A percentile compares a stretch with the other conserved stretches of the same genome.
Evolutionary conservation across 1,140 invertebrate species (phyloP).

Genomic region (Drosophila truncata): DNA sequence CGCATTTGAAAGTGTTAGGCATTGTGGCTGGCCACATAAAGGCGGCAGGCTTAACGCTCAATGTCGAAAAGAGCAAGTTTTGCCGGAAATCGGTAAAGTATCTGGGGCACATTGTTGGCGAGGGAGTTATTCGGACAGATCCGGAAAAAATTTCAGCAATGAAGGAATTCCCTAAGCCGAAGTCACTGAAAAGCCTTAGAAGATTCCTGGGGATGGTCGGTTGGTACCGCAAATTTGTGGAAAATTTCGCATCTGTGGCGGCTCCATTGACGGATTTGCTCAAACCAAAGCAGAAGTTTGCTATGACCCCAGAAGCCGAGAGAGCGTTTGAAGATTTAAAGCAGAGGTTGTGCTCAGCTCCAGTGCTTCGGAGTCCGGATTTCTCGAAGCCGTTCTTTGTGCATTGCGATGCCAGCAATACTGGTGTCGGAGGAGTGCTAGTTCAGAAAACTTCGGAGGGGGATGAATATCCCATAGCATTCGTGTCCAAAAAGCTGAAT

Average conservation of each 20-base stretch:
- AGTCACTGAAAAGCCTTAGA: neutral
- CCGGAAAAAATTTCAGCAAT: neutral
- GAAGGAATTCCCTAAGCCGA: neutral
- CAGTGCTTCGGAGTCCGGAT: neutral
- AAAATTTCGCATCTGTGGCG: neutral
- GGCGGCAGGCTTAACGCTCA: neutral
- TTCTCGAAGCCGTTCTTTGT: neutral
- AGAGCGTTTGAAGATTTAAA: neutral
- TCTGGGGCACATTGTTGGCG: neutral
- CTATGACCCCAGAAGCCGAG: neutral
- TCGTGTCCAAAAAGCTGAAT: neutral
- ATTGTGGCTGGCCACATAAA: neutral
- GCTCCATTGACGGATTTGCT: neutral
- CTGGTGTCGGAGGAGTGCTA: neutral
- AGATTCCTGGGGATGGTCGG: neutral
- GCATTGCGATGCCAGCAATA: neutral
- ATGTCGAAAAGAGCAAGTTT: neutral
- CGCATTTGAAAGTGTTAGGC: neutral
- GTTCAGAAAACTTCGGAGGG: neutral
- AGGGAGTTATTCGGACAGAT: neutral
- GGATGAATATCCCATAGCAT: constrained; percentile 1
- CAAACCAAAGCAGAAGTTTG: neutral
- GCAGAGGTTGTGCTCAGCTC: neutral
- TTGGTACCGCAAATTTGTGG: neutral
- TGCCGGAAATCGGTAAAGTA: neutral